These are phyloP conservation scores for Fistularia commersonii DNA, from an alignment of 2,797 vertebrate species.

Conservation along the genomic window DNA sequence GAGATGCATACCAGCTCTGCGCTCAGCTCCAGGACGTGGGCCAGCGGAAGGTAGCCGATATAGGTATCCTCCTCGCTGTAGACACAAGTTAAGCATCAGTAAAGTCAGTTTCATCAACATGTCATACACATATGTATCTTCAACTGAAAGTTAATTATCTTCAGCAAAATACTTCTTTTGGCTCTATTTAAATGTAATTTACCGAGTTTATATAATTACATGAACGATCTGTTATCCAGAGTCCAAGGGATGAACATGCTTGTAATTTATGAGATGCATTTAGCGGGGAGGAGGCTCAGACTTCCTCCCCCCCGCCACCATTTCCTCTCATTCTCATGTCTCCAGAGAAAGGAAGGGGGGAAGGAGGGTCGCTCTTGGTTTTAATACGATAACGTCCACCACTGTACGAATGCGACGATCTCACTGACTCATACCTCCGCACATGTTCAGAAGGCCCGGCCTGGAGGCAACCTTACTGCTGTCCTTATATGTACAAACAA, in stretches of 20 bases:
- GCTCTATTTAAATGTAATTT: too few relatives aligned
- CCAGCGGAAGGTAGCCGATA: constrained; percentile 91
- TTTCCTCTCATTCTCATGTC: constrained; percentile 32
- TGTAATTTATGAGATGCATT: too few relatives aligned
- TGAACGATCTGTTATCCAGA: too few relatives aligned
- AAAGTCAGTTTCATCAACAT: too few relatives aligned
- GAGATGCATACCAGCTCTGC: constrained; percentile 89
- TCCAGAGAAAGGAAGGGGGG: constrained; percentile 5
- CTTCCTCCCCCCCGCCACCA: constrained; percentile 13
- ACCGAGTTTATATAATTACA: too few relatives aligned
- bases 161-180: too few relatives aligned
- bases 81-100: constrained; percentile 11
- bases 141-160: too few relatives aligned
- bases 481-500: too few relatives aligned
- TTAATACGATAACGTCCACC: constrained; percentile 31
- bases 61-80: constrained; percentile 88
- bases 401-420: constrained; percentile 1
- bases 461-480: not conserved
- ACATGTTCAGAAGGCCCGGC: constrained; percentile 17
- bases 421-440: constrained; percentile 11
- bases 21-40: constrained; percentile 91
- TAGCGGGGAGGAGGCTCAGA: too few relatives aligned
- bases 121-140: too few relatives aligned
- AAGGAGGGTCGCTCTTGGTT: constrained; percentile 9
- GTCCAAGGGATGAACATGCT: too few relatives aligned